Evolutionary conservation across 2,888 invertebrate genomes (phyloP), one percentile per base, ranked within the genome.

Genomic region (Steinernema hermaphroditum): DNA sequence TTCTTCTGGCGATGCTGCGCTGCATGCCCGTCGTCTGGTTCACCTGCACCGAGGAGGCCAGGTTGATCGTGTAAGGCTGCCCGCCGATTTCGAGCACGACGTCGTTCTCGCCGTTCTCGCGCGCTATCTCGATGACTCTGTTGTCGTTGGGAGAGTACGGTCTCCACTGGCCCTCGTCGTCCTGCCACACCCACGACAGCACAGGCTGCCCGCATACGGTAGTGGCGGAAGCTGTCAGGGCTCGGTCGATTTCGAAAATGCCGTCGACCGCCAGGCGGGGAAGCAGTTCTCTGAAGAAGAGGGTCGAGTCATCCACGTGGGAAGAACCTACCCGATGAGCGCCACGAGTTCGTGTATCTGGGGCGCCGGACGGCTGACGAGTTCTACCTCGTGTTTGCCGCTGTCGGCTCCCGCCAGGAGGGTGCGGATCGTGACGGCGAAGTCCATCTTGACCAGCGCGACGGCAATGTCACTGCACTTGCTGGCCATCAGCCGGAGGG

Each of bases 281-380:
- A 93, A 98, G 93, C 80, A 98, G 90, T 89, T 98, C 97, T 16
- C 89, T 89, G 81, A 24, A 85, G 78, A 62, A 72, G 46, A 70
- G 27, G 43, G 44, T 74, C 41, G n/a, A 34, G 22, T 37, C n/a
- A 37, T 19, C 2, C 4, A 29, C 29, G 19, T n/a, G 24, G 29
- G n/a, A 19, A 16, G 27, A 49, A 49, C 72, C 41, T 80, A 89
- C 88, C 94, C 96, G 85, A 97, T 96, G 73, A 98, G 90, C 82
- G 94, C 93, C 6, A 97, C 96, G 76, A 98, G 94, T 89, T 98
- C 98, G 88, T 95, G 95, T 81, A 96, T 90, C 88, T 98, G 97
- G 87, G 96, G 95, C 0, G 97, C 96, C 70, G 93, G 92, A 75
- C 96, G 92, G 1, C 94, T 91, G 69, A 96, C 76, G 44, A 88